A percentile compares a stretch with the other conserved stretches of the same genome.
Evolutionary conservation across 2,888 invertebrate genomes (phyloP).

Genomic region (Cephus rjabovi): DNA sequence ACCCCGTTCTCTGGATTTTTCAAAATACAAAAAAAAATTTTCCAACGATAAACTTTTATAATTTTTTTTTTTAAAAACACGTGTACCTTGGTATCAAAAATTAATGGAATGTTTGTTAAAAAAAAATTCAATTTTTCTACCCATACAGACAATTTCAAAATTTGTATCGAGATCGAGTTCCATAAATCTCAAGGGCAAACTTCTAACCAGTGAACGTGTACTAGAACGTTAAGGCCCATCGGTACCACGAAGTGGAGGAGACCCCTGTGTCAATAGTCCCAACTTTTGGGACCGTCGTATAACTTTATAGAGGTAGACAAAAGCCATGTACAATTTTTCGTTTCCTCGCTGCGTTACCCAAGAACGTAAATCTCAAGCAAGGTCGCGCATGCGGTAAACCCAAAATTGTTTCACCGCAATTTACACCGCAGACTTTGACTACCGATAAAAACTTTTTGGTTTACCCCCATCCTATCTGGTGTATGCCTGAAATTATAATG

Average conservation of each 20-base stretch:
- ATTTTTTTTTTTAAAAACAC: not conserved
- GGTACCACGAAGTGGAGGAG: not conserved
- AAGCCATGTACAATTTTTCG: conserved; percentile 6
- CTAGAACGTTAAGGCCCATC: not conserved
- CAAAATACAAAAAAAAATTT: not conserved
- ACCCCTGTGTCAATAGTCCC: not conserved
- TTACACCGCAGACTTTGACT: conserved; percentile 22
- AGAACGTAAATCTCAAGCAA: conserved; percentile 33
- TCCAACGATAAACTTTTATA: not conserved
- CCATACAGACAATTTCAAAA: not conserved
- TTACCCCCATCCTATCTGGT: too few relatives aligned
- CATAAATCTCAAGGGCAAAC: not conserved
- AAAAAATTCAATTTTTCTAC: not conserved
- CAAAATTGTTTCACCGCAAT: conserved; percentile 32
- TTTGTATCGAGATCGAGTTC: not conserved
- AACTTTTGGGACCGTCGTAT: conserved; percentile 24
- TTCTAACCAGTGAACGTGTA: not conserved
- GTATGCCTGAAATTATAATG: not conserved
- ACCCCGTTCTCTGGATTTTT: not conserved
- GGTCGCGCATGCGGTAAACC: conserved; percentile 35
- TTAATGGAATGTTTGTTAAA: not conserved
- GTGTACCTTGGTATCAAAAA: not conserved
- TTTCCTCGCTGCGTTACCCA: conserved; percentile 13
- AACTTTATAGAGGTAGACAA: conserved; percentile 35
- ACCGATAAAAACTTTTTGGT: not conserved